Evolutionary conservation across 2,797 vertebrate genomes (phyloP).

Genomic region (Gila robusta): DNA sequence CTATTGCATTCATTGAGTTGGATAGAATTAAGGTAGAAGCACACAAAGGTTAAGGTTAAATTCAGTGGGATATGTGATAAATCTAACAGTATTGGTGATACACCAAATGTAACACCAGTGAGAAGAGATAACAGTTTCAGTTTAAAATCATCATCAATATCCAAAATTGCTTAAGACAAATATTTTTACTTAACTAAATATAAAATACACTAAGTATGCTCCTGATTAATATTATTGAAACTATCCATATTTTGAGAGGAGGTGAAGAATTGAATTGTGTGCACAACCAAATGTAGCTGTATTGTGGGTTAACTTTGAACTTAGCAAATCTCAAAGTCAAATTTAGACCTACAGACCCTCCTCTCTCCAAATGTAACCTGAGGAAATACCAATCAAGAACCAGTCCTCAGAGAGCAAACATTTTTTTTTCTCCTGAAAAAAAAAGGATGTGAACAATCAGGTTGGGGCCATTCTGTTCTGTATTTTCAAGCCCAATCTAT

Average conservation of each 20-base stretch:
- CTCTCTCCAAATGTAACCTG: slow-evolving; percentile 56
- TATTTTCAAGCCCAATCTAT: slow-evolving; percentile 29
- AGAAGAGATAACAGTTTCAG: background rate
- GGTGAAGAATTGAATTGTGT: background rate
- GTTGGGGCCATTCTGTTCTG: slow-evolving; percentile 36
- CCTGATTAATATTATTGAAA: background rate
- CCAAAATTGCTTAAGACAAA: background rate
- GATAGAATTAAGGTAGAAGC: background rate
- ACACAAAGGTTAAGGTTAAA: background rate
- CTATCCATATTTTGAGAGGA: background rate
- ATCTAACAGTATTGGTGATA: background rate
- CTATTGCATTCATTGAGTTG: background rate
- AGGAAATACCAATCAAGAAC: slow-evolving; percentile 55
- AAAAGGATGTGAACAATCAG: slow-evolving; percentile 42
- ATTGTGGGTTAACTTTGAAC: background rate
- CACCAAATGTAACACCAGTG: background rate
- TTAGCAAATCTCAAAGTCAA: background rate
- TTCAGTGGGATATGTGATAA: background rate
- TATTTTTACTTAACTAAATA: background rate
- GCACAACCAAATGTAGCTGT: background rate
- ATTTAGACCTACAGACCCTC: slow-evolving; percentile 43
- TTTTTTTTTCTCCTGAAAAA: background rate
- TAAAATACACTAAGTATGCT: background rate
- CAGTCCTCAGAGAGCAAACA: slow-evolving; percentile 1
- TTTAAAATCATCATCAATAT: background rate